Percentiles rank a stretch among this genome's conserved stretches.
Evolutionary conservation across 2,888 invertebrate species (phyloP).

Genomic region (Machimus rusticus): DNA sequence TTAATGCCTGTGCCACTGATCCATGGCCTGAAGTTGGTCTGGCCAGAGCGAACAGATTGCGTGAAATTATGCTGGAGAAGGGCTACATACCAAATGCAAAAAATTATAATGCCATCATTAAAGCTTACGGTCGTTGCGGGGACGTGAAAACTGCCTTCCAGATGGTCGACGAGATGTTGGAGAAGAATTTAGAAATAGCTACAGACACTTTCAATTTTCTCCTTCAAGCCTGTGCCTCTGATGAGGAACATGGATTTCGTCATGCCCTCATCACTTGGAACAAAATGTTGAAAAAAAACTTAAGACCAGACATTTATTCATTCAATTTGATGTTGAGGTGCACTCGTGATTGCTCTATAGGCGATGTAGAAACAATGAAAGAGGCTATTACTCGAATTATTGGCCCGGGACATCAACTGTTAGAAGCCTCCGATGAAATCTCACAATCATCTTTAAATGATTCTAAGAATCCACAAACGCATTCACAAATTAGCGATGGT

Average conservation of each 20-base stretch:
- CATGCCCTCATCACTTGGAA: conserved; percentile 88
- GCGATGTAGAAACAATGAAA: conserved; percentile 68
- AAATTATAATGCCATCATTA: conserved; percentile 89
- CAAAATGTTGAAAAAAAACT: conserved; percentile 72
- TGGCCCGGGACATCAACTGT: background rate
- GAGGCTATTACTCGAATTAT: conserved; percentile 64
- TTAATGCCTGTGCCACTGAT: conserved; percentile 88
- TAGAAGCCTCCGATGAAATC: background rate
- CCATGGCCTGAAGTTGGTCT: conserved; percentile 75
- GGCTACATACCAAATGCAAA: conserved; percentile 74
- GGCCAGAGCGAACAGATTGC: conserved; percentile 71
- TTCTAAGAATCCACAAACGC: background rate
- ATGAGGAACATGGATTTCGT: conserved; percentile 80
- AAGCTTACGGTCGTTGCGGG: conserved; percentile 86
- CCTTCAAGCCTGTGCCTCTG: conserved; percentile 82
- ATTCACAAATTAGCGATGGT: background rate
- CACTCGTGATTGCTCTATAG: conserved; percentile 82
- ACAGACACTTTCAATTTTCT: conserved; percentile 80
- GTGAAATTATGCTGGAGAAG: conserved; percentile 74
- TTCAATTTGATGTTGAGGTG: conserved; percentile 84
- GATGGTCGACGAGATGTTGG: conserved; percentile 84
- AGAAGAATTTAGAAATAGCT: conserved; percentile 69
- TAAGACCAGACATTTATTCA: conserved; percentile 74
- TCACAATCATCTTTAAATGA: background rate
- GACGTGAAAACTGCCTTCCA: conserved; percentile 79